These are phyloP conservation scores for Aspiorhynchus laticeps DNA, from an alignment of 2,113 vertebrate species.

Conservation along the genomic window DNA sequence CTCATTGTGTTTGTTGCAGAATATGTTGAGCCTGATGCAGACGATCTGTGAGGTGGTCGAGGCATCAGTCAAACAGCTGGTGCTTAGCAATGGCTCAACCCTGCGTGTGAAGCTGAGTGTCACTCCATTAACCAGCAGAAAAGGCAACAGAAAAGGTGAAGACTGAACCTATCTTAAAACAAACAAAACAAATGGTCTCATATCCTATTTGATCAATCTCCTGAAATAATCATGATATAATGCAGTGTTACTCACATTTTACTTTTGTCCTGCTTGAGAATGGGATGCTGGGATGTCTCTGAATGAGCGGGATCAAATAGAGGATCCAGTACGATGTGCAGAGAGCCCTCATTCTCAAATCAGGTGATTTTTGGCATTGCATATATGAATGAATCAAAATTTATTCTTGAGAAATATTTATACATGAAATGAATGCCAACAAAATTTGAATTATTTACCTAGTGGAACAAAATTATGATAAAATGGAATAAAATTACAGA, in stretches of 20 bases:
- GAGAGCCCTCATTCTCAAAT: background rate
- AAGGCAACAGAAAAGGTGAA: conserved; percentile 68
- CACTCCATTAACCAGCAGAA: conserved; percentile 74
- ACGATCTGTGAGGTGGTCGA: conserved; percentile 89
- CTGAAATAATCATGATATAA: background rate
- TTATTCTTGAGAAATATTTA: background rate
- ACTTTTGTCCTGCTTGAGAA: conserved; percentile 4
- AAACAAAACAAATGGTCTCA: background rate
- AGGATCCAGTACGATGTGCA: background rate
- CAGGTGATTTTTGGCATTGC: background rate
- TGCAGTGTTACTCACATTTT: background rate
- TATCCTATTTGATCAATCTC: background rate
- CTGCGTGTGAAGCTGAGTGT: conserved; percentile 86
- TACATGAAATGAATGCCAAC: background rate
- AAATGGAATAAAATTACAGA: background rate
- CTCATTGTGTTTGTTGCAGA: conserved; percentile 68
- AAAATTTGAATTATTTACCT: no score
- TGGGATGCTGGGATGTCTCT: background rate
- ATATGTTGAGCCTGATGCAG: conserved; percentile 89
- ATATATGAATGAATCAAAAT: background rate
- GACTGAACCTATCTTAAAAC: conserved; percentile 28
- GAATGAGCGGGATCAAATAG: conserved; percentile 18
- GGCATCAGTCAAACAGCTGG: conserved; percentile 83
- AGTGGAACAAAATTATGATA: background rate
- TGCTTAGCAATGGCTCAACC: conserved; percentile 79